These are phyloP conservation scores for Coracias cyanogaster DNA, from an alignment of 2,797 vertebrate species.

Conservation along the genomic window DNA sequence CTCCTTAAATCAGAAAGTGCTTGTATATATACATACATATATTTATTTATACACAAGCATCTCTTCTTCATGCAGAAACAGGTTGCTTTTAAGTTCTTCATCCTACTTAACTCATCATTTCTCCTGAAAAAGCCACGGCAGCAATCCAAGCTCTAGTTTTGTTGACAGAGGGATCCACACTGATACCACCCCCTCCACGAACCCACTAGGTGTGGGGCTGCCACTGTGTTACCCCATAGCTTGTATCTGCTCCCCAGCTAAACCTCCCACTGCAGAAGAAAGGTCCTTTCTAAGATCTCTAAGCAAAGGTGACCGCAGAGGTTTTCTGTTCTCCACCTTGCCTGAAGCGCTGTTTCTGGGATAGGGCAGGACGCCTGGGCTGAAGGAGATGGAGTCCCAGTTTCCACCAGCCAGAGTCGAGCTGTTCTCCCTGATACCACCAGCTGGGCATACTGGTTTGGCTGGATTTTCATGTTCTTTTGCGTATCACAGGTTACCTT, in stretches of 20 bases:
- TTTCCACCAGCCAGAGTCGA: not conserved
- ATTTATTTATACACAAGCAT: not conserved
- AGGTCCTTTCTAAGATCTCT: not conserved
- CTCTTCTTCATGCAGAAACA: not conserved
- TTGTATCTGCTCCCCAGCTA: not conserved
- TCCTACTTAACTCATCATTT: not conserved
- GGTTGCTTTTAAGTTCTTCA: not conserved
- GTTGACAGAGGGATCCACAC: not conserved
- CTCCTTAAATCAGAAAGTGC: not conserved
- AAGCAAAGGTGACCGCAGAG: not conserved
- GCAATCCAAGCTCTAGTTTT: not conserved
- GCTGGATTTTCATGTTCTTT: slow-evolving; percentile 1
- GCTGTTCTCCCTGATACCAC: not conserved
- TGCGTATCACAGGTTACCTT: not conserved
- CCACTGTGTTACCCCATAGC: not conserved
- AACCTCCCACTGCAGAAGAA: not conserved
- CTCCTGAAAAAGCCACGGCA: not conserved
- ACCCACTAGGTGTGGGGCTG: not conserved
- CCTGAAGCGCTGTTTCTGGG: accelerated
- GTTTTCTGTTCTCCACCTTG: not conserved
- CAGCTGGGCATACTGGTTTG: not conserved
- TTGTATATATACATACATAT: not conserved
- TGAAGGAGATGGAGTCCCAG: not conserved
- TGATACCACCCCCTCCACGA: not conserved
- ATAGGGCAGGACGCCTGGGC: not conserved